phyloP scores from a whole-genome alignment of 2,888 invertebrate genomes.

The Drosophila nigricruria region DNA sequence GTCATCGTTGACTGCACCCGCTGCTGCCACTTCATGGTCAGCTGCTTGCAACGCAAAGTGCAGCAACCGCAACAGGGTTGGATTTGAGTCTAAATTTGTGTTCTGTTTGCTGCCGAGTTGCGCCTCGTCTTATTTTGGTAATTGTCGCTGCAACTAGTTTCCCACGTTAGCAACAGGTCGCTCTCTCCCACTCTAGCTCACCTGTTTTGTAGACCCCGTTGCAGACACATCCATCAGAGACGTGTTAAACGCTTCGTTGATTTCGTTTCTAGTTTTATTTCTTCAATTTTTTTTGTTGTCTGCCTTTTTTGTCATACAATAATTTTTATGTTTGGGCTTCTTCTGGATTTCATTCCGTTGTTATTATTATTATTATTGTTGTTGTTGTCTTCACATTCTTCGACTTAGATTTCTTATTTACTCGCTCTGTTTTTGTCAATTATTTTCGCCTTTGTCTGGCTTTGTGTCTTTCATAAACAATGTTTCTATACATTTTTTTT shows the following conservation, averaged over 20 bases:
- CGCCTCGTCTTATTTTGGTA: slow-evolving; percentile 34
- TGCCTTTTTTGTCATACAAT: slow-evolving; percentile 57
- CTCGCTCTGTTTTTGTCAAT: slow-evolving; percentile 57
- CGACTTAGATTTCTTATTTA: slow-evolving; percentile 36
- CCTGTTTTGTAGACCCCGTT: slow-evolving; percentile 15
- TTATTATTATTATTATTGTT: not conserved
- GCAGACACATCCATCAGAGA: slow-evolving; percentile 55
- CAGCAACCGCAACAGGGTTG: slow-evolving; percentile 50
- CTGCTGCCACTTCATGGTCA: slow-evolving; percentile 54
- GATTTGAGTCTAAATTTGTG: not conserved
- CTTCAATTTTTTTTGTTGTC: not conserved
- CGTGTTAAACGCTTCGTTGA: slow-evolving; percentile 59
- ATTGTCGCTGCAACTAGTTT: slow-evolving; percentile 42
- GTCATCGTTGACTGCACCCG: slow-evolving; percentile 48
- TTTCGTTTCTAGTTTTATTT: slow-evolving; percentile 28
- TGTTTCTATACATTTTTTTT: slow-evolving; percentile 14
- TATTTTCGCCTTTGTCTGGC: slow-evolving; percentile 47
- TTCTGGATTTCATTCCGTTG: slow-evolving; percentile 30
- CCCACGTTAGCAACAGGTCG: slow-evolving; percentile 58
- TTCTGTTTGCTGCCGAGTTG: slow-evolving; percentile 14
- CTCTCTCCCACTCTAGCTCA: not conserved
- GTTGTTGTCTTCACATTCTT: slow-evolving; percentile 17
- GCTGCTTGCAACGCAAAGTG: slow-evolving; percentile 39
- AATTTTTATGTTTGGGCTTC: slow-evolving; percentile 42
- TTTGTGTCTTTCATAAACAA: slow-evolving; percentile 12